These are phyloP conservation scores for Ormyrus pomaceus DNA, from an alignment of 2,888 invertebrate species.

Conservation along the genomic window DNA sequence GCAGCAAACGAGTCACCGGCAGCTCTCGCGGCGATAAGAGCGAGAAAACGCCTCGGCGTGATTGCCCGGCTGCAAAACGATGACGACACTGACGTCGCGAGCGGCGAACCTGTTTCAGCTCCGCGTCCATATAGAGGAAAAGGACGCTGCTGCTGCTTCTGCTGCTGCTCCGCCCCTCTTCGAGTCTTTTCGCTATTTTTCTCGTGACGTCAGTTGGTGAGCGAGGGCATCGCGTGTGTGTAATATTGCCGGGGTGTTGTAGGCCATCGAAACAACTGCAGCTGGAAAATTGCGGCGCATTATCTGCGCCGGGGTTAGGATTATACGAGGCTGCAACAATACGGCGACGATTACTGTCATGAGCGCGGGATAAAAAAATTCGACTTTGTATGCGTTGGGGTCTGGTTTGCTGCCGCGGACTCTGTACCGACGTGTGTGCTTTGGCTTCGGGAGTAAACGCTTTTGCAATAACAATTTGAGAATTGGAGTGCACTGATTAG, in stretches of 20 bases:
- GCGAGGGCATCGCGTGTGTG: slow-evolving; percentile 17
- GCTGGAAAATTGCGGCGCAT: slow-evolving; percentile 14
- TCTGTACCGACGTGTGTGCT: too few relatives aligned
- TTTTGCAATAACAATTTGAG: too few relatives aligned
- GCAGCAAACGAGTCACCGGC: not conserved
- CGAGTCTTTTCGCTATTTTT: slow-evolving; percentile 42
- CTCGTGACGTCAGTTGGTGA: slow-evolving; percentile 53
- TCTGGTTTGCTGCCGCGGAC: too few relatives aligned
- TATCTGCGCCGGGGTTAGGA: not conserved
- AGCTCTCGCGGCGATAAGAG: slow-evolving; percentile 11
- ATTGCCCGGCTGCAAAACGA: slow-evolving; percentile 27
- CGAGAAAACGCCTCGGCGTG: slow-evolving; percentile 26
- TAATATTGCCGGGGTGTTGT: slow-evolving; percentile 9
- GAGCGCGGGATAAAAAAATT: too few relatives aligned
- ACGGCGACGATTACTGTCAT: too few relatives aligned
- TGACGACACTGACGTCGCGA: slow-evolving; percentile 2
- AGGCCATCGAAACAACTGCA: not conserved
- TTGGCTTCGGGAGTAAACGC: too few relatives aligned
- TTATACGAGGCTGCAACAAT: too few relatives aligned
- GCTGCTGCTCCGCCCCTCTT: not conserved
- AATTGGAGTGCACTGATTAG: too few relatives aligned
- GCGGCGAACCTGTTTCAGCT: slow-evolving; percentile 45
- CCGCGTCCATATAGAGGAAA: slow-evolving; percentile 28
- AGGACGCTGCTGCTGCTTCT: not conserved
- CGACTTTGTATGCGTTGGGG: too few relatives aligned